These are phyloP conservation scores for Pavo muticus DNA, from an alignment of 2,113 vertebrate species.

Conservation along the genomic window DNA sequence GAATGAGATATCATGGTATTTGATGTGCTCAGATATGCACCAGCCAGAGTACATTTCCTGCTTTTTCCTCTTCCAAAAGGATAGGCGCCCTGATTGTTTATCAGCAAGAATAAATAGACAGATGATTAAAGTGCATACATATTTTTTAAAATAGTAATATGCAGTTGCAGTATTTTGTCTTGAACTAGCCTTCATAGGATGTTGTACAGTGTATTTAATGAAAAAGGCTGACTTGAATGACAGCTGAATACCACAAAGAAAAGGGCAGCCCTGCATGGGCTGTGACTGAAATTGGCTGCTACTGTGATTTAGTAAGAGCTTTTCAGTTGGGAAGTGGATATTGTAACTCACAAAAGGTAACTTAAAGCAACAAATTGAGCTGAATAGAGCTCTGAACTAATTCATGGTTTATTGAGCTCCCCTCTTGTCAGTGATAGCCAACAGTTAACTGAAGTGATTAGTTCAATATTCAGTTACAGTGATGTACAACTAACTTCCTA, in stretches of 20 bases:
- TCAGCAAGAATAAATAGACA: not conserved
- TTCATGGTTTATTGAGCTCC: slow-evolving; percentile 66
- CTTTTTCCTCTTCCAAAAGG: not conserved
- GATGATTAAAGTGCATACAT: not conserved
- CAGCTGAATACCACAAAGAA: slow-evolving; percentile 85
- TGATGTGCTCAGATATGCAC: not conserved
- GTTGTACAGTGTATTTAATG: slow-evolving; percentile 82
- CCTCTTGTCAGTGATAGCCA: slow-evolving; percentile 49
- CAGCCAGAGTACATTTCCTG: not conserved
- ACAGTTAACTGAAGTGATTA: slow-evolving; percentile 69
- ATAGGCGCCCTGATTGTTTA: not conserved
- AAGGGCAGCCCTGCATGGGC: slow-evolving; percentile 80
- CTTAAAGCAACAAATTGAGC: slow-evolving; percentile 88
- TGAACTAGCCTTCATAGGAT: not conserved
- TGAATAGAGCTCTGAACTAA: slow-evolving; percentile 78
- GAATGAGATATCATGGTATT: not conserved
- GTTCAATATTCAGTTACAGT: slow-evolving; percentile 70
- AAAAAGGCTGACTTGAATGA: slow-evolving; percentile 85
- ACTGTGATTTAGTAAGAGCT: slow-evolving; percentile 79
- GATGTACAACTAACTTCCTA: slow-evolving; percentile 35
- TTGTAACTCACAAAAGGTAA: slow-evolving; percentile 85
- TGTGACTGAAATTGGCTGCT: slow-evolving; percentile 83
- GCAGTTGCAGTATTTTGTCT: slow-evolving; percentile 12
- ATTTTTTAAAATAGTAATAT: not conserved
- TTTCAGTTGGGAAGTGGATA: slow-evolving; percentile 79